Evolutionary conservation across 2,113 vertebrate species (phyloP).

Genomic region (Paradoxurus hermaphroditus): DNA sequence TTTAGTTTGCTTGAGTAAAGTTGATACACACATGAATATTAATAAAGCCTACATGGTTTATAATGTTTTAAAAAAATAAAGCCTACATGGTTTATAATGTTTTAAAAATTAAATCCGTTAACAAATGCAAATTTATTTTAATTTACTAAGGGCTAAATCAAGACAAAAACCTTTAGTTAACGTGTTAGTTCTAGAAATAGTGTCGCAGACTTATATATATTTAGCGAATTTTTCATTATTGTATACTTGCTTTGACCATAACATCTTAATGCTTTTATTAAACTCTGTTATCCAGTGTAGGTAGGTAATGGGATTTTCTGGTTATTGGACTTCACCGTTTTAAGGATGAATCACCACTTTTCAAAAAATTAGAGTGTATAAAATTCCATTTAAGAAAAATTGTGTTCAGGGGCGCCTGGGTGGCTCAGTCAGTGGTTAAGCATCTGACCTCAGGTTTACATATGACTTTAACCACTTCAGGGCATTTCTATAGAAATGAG

Average conservation of each 20-base stretch:
- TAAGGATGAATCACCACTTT: background rate
- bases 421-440: too few relatives aligned
- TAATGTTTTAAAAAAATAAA: constrained; percentile 17
- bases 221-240: constrained; percentile 7
- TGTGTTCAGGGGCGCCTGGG: too few relatives aligned
- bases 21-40: background rate
- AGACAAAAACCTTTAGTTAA: background rate
- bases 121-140: constrained; percentile 42
- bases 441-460: too few relatives aligned
- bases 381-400: constrained; percentile 35
- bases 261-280: constrained; percentile 14
- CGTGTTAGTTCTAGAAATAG: background rate
- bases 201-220: background rate
- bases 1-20: background rate
- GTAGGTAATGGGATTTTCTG: background rate
- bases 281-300: background rate
- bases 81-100: background rate
- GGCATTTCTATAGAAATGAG: background rate
- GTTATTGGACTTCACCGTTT: background rate
- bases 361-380: background rate
- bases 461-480: background rate
- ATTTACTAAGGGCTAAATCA: background rate
- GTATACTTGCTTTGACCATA: background rate
- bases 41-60: background rate
- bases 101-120: constrained; percentile 29